Conservation (phyloP, 2,888 invertebrate genomes). For the Agrochola lychnidis region DNA sequence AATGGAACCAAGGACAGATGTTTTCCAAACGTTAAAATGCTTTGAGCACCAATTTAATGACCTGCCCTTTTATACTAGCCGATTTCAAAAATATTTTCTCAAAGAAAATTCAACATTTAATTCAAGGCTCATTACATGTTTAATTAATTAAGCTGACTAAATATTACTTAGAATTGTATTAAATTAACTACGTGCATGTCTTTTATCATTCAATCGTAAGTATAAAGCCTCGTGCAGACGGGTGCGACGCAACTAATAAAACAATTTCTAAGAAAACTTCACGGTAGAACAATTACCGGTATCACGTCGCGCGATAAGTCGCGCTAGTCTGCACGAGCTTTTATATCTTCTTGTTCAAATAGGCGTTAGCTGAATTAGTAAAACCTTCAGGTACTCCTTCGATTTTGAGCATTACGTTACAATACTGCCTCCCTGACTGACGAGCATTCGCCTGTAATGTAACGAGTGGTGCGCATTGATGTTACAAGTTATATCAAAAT, state of each 20-base stretch:
- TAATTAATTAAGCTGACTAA: neutral
- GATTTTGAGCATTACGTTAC: no score
- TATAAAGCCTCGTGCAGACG: neutral
- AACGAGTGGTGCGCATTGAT: no score
- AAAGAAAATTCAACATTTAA: neutral
- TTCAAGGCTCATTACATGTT: neutral
- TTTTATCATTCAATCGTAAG: neutral
- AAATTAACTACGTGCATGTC: neutral
- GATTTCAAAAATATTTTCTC: neutral
- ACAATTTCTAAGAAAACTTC: no score
- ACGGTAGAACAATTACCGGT: no score
- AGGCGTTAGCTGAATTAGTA: neutral
- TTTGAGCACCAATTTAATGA: conserved; percentile 35
- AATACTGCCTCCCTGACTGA: no score
- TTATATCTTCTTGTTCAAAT: neutral
- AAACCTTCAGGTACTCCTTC: no score
- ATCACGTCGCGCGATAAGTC: no score
- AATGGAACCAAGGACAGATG: conserved; percentile 80
- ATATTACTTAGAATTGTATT: neutral
- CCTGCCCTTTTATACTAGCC: conserved; percentile 1
- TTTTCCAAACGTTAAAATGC: conserved; percentile 73
- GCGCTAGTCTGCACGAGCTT: no score
- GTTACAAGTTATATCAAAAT: no score
- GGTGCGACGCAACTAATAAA: no score
- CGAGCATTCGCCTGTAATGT: no score